Percentiles rank a stretch among this genome's conserved stretches.
phyloP scores from a whole-genome alignment of 2,888 invertebrate species.

The Parnassius orleans region DNA sequence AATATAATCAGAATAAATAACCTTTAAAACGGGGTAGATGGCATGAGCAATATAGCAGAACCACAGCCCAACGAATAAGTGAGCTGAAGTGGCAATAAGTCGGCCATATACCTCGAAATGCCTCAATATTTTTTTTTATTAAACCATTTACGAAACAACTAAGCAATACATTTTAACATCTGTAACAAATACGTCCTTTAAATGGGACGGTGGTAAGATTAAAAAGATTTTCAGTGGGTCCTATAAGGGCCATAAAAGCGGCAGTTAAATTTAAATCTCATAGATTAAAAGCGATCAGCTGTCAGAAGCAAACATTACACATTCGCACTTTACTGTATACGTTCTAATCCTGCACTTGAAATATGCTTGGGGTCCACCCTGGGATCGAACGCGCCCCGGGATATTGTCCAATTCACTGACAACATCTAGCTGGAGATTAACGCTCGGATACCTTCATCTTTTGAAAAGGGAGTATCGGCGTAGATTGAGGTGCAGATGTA shows the following conservation, averaged over 20 bases:
- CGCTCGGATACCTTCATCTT: conserved; percentile 32
- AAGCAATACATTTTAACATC: conserved; percentile 36
- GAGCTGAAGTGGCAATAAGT: too few relatives aligned
- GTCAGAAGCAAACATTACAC: conserved; percentile 68
- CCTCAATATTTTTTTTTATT: too few relatives aligned
- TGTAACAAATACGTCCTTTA: conserved; percentile 43
- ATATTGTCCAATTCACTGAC: conserved; percentile 59
- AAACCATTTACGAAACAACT: too few relatives aligned
- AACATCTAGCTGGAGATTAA: conserved; percentile 61
- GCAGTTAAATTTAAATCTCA: conserved; percentile 60
- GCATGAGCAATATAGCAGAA: too few relatives aligned
- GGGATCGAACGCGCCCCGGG: conserved; percentile 47
- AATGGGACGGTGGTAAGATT: conserved; percentile 58
- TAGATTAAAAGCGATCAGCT: conserved; percentile 71
- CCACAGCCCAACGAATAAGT: too few relatives aligned
- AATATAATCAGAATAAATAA: too few relatives aligned
- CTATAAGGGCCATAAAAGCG: conserved; percentile 50
- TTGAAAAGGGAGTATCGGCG: conserved; percentile 29
- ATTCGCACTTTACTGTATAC: conserved; percentile 70
- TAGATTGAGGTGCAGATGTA: conserved; percentile 32
- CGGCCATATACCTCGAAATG: too few relatives aligned
- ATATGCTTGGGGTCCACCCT: conserved; percentile 56
- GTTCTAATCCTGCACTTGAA: conserved; percentile 77
- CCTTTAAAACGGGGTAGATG: too few relatives aligned
- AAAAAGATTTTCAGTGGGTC: conserved; percentile 51